Conservation (phyloP, 2,797 vertebrate species). For the Falco columbarius region DNA sequence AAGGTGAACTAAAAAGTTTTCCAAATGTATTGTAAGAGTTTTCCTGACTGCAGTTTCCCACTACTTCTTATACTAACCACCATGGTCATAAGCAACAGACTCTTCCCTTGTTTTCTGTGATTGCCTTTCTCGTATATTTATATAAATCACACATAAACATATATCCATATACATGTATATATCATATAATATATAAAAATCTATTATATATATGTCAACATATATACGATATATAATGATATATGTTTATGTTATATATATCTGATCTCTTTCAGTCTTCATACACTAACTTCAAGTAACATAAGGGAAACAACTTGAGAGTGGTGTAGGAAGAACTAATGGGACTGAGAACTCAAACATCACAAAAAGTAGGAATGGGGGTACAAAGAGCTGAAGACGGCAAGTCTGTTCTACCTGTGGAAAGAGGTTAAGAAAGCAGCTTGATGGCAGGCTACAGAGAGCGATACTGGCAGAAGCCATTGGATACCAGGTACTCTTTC, state of each 20-base stretch:
- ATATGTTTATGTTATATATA: not conserved
- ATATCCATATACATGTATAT: not conserved
- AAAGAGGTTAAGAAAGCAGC: not conserved
- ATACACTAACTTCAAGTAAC: not conserved
- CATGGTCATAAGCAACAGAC: not conserved
- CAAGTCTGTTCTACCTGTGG: not conserved
- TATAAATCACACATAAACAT: not conserved
- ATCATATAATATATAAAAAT: not conserved
- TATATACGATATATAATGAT: not conserved
- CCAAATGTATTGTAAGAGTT: not conserved
- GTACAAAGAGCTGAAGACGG: not conserved
- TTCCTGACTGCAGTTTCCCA: not conserved
- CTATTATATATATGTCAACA: not conserved
- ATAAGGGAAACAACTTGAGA: not conserved
- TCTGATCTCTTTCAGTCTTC: not conserved
- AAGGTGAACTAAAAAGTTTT: not conserved
- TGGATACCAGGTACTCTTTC: not conserved
- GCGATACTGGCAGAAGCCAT: not conserved
- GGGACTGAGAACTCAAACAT: not conserved
- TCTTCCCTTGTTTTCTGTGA: not conserved
- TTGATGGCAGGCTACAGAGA: not conserved
- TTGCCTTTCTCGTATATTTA: not conserved
- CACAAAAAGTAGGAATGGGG: not conserved
- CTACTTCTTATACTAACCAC: not conserved
- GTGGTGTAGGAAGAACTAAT: not conserved